Percentiles rank a stretch among this genome's conserved stretches.
phyloP scores from a whole-genome alignment of 2,888 invertebrate genomes.

The Drosophila neutralis region DNA sequence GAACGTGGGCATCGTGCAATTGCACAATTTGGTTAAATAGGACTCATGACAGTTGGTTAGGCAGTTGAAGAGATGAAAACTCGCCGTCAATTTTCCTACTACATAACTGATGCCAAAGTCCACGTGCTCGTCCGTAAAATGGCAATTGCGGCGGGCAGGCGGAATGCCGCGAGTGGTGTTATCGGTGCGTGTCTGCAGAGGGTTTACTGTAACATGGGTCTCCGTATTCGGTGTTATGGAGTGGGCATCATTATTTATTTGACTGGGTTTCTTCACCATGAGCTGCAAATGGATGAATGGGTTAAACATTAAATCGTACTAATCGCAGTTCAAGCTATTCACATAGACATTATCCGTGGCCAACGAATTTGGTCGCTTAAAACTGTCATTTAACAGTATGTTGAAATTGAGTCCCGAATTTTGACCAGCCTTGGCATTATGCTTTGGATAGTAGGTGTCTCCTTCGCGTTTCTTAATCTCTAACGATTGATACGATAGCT shows the following conservation, averaged over 20 bases:
- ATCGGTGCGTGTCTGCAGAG: constrained; percentile 79
- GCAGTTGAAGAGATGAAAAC: constrained; percentile 77
- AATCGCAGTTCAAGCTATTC: constrained; percentile 14
- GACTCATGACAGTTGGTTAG: constrained; percentile 81
- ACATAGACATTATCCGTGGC: constrained; percentile 71
- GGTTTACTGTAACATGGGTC: constrained; percentile 77
- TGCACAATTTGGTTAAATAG: constrained; percentile 77
- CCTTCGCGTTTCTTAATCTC: constrained; percentile 45
- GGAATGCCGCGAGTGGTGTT: constrained; percentile 60
- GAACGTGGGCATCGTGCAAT: constrained; percentile 80
- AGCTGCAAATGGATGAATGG: constrained; percentile 49
- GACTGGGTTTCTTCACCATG: constrained; percentile 77
- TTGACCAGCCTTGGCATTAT: constrained; percentile 78
- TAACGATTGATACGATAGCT: constrained; percentile 49
- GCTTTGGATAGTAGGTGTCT: constrained; percentile 69
- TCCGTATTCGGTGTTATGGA: constrained; percentile 76
- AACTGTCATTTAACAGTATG: constrained; percentile 53
- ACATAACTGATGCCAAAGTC: constrained; percentile 54
- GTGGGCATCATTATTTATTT: constrained; percentile 66
- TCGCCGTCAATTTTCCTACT: constrained; percentile 44
- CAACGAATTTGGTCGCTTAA: constrained; percentile 53
- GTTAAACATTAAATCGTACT: neutral
- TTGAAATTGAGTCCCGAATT: constrained; percentile 68
- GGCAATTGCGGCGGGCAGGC: constrained; percentile 76
- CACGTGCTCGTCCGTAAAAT: constrained; percentile 67